phyloP scores from a whole-genome alignment of 2,113 vertebrate genomes.

The Alouatta palliata region DNA sequence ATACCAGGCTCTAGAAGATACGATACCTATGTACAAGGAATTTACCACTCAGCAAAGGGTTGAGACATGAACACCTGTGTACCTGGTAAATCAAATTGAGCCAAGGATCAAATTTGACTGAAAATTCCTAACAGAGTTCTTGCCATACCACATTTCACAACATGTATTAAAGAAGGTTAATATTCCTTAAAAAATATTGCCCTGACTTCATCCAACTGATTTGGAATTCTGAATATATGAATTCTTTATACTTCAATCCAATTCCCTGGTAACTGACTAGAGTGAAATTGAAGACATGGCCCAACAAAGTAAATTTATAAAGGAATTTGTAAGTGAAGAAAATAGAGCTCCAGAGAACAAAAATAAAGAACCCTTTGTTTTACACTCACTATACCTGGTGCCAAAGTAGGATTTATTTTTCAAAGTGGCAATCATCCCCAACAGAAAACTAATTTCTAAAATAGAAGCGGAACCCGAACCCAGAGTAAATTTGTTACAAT shows the following conservation, averaged over 20 bases:
- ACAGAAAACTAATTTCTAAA: not conserved
- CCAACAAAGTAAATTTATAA: not conserved
- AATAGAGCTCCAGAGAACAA: not conserved
- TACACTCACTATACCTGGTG: not conserved
- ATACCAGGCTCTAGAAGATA: not conserved
- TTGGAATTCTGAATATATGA: not conserved
- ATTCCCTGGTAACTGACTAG: not conserved
- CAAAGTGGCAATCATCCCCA: not conserved
- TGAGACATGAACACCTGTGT: not conserved
- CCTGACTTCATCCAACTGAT: not conserved
- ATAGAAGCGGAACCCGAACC: not conserved
- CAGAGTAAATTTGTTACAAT: not conserved
- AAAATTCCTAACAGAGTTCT: conserved; percentile 9
- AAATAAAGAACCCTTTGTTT: not conserved
- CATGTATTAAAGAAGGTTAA: not conserved
- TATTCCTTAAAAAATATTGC: not conserved
- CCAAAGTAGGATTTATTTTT: not conserved
- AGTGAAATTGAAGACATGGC: not conserved
- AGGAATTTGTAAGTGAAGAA: not conserved
- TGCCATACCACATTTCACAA: not conserved
- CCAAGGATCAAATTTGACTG: not conserved
- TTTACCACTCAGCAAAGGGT: not conserved
- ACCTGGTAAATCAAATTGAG: not conserved
- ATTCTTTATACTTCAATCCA: not conserved
- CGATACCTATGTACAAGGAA: not conserved